A percentile compares a stretch with the other conserved stretches of the same genome.
phyloP scores from a whole-genome alignment of 2,888 invertebrate species.

The Micoletzkya japonica region DNA sequence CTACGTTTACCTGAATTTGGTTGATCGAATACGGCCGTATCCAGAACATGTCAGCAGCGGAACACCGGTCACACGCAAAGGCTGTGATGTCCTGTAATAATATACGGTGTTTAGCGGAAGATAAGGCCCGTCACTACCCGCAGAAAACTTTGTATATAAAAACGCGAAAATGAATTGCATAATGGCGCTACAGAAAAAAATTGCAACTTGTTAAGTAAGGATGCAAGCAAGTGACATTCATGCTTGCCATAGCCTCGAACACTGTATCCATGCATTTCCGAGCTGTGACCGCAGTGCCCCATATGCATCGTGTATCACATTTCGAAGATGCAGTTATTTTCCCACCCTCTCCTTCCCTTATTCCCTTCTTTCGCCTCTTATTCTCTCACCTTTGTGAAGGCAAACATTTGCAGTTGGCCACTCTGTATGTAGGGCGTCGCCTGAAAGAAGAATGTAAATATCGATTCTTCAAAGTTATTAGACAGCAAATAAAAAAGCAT shows the following conservation, averaged over 20 bases:
- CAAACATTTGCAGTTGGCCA: slow-evolving; percentile 13
- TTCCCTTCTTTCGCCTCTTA: not conserved
- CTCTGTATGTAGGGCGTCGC: slow-evolving; percentile 1
- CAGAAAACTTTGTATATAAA: no score
- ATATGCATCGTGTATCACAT: no score
- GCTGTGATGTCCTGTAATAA: slow-evolving; percentile 49
- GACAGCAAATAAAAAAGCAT: not conserved
- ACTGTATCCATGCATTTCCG: no score
- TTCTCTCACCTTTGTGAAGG: slow-evolving; percentile 6
- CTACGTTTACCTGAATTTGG: slow-evolving; percentile 11
- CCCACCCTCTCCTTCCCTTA: no score
- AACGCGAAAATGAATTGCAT: no score
- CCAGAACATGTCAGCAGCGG: slow-evolving; percentile 50
- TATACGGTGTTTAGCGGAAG: no score
- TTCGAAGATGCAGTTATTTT: no score
- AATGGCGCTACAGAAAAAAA: not conserved
- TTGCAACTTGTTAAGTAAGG: not conserved
- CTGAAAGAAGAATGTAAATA: not conserved
- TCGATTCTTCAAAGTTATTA: not conserved
- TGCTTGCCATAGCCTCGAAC: no score
- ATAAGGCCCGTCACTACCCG: no score
- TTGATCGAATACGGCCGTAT: slow-evolving; percentile 46
- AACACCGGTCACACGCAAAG: slow-evolving; percentile 57
- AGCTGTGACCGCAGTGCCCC: no score
- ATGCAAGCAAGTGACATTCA: not conserved